A percentile compares a stretch with the other conserved stretches of the same genome.
phyloP scores from a whole-genome alignment of 2,113 vertebrate genomes.

The Triplophysa tibetana region DNA sequence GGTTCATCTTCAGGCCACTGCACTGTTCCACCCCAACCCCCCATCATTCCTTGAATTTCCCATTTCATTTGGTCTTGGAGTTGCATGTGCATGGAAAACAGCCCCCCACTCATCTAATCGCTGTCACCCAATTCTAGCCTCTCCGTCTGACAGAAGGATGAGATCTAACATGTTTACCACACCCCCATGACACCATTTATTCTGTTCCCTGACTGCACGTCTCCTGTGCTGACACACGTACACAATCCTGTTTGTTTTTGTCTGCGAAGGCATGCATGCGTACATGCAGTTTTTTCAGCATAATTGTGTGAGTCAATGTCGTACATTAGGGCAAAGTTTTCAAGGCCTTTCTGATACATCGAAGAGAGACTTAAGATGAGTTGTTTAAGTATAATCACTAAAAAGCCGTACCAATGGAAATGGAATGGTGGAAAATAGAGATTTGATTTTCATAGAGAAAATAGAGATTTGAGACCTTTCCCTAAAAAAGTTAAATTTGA shows the following conservation, averaged over 20 bases:
- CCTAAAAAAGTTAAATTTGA: no score
- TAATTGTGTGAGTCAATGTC: not conserved
- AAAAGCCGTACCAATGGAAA: not conserved
- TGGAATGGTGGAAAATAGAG: not conserved
- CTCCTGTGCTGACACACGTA: constrained; percentile 2
- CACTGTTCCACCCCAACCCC: constrained; percentile 71
- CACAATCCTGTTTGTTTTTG: constrained; percentile 19
- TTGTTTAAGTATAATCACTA: constrained; percentile 17
- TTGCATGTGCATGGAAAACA: constrained; percentile 85
- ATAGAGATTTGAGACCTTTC: not conserved
- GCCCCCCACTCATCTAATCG: constrained; percentile 52
- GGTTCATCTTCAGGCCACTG: constrained; percentile 94
- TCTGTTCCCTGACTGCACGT: not conserved
- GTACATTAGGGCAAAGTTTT: not conserved
- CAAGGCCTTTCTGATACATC: not conserved
- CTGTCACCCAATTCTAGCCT: constrained; percentile 65
- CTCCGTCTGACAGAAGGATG: constrained; percentile 58
- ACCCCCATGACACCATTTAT: constrained; percentile 53
- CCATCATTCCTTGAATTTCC: constrained; percentile 59
- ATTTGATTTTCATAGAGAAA: not conserved
- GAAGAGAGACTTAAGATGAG: constrained; percentile 15
- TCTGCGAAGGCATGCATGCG: constrained; percentile 4
- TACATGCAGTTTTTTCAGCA: not conserved
- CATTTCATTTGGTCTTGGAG: constrained; percentile 50
- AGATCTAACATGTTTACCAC: constrained; percentile 70